phyloP scores from a whole-genome alignment of 2,113 vertebrate genomes.

The Ahaetulla prasina region DNA sequence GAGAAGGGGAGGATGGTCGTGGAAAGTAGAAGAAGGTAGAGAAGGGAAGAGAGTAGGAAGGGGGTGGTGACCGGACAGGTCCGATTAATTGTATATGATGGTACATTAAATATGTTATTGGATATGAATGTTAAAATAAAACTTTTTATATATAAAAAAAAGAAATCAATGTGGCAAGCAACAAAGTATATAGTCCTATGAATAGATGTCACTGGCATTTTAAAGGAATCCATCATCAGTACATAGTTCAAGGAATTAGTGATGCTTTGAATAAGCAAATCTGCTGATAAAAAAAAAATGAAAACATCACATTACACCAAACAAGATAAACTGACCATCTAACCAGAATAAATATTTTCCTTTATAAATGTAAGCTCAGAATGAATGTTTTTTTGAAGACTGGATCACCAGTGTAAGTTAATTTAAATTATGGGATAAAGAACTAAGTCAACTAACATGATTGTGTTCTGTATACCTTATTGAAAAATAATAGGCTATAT shows the following conservation, averaged over 20 bases:
- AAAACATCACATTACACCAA: background rate
- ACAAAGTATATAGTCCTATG: background rate
- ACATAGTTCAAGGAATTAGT: background rate
- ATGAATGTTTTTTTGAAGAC: constrained; percentile 19
- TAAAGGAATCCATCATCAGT: background rate
- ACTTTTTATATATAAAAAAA: no score
- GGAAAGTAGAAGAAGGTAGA: no score
- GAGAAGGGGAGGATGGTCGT: no score
- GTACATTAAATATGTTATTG: no score
- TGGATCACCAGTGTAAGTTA: background rate
- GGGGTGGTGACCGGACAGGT: no score
- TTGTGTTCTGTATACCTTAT: background rate
- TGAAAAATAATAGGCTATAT: background rate
- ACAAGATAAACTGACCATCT: constrained; percentile 12
- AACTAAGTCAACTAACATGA: background rate
- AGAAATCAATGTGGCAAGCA: no score
- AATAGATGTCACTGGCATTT: background rate
- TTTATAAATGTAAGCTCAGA: background rate
- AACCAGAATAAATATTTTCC: constrained; percentile 15
- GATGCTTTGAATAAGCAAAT: background rate
- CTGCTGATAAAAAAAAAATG: background rate
- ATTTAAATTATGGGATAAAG: constrained; percentile 2
- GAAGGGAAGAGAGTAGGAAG: no score
- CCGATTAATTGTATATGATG: no score
- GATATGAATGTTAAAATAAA: no score